phyloP scores from a whole-genome alignment of 2,888 invertebrate species.

The Mechanitis mazaeus region DNA sequence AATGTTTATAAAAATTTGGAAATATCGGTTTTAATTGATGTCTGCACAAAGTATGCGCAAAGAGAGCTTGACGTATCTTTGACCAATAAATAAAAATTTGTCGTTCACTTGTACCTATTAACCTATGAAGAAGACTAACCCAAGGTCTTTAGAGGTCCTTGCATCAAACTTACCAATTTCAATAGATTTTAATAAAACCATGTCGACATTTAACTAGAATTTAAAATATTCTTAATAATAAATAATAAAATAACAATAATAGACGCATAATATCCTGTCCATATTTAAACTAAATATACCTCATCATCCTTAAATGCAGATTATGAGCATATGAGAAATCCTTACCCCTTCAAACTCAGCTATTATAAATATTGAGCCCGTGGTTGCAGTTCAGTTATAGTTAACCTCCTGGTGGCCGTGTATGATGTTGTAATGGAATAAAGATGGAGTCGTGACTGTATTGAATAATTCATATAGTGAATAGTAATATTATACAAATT shows the following conservation, averaged over 20 bases:
- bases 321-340: neutral
- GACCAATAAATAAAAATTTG: too few species aligned
- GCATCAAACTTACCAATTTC: neutral
- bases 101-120: too few species aligned
- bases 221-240: too few species aligned
- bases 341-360: neutral
- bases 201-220: neutral
- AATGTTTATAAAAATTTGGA: too few species aligned
- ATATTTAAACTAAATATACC: neutral
- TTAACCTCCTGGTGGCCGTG: slow-evolving; percentile 7
- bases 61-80: too few species aligned
- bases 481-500: slow-evolving; percentile 69
- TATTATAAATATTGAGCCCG: neutral
- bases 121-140: too few species aligned
- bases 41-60: too few species aligned
- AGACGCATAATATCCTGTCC: neutral
- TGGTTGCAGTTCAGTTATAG: neutral
- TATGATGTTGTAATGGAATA: slow-evolving; percentile 48
- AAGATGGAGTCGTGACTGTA: slow-evolving; percentile 46
- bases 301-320: neutral
- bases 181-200: neutral
- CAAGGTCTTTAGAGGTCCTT: too few species aligned
- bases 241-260: neutral
- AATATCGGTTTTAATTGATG: too few species aligned
- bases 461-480: slow-evolving; percentile 70